Base-by-base conservation (phyloP, 2,113 vertebrate species). In the Hippolais icterina region DNA sequence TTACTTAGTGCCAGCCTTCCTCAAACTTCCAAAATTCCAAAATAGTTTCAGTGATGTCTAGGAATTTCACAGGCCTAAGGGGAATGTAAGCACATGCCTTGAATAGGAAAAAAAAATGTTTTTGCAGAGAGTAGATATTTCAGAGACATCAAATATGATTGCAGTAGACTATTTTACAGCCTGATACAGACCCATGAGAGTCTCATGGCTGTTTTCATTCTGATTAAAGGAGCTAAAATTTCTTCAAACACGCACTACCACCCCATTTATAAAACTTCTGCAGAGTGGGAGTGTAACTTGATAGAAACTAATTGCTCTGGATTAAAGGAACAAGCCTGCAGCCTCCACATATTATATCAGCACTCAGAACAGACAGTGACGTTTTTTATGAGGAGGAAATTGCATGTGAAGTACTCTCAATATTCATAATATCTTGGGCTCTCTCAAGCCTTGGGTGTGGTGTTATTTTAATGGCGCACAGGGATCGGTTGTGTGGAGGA, bases 311-410 rank as follows among this genome's bases (percentile, higher is more conserved):
- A 92, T 94, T 94, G 80, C 80, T 60, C 12, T 79, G 87, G 84
- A 94, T 97, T 95, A 94, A 86, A 87, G 64, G 89, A 94, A 92
- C 86, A 94, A 92, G 93, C 35, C n/a, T 93, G 89, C 93, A 95
- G 89, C 86, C 80, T 95, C 91, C 93, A 92, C 93, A 76, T 78
- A 92, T 77, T 92, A 66, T 92, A 93, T 92, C 79, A 77, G 83
- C 86, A 69, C 93, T 94, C 86, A 75, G 84, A 84, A 78, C 52
- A 94, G 90, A 90, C 83, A 96, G 65, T 25, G 9, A 91, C 12
- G 10, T 60, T 93, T 95, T 96, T 95, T 87, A 94, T 91, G 91
- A 87, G 82, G 72, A 89, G 87, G 83, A 96, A 87, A 95, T 96
- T 96, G 61, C 82, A 74, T 83, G 64, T 92, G 75, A 95, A 96